Percentiles rank a stretch among this genome's conserved stretches.
phyloP scores from a whole-genome alignment of 2,113 vertebrate genomes.

The Himantopus leucocephalus region DNA sequence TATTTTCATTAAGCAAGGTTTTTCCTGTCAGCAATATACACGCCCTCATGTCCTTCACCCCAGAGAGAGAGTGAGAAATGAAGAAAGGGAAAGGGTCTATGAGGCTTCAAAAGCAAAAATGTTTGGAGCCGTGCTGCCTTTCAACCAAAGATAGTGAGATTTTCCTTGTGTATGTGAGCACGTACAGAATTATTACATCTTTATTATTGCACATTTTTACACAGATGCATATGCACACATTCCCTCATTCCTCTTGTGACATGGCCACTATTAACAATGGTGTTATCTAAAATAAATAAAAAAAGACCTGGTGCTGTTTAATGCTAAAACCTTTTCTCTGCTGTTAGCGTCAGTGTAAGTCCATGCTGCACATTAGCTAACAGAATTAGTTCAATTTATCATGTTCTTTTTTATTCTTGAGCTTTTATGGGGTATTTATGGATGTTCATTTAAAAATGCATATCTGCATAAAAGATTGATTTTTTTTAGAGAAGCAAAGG shows the following conservation, averaged over 20 bases:
- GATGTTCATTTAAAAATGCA: neutral
- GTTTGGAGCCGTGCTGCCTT: neutral
- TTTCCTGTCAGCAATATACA: conserved; percentile 2
- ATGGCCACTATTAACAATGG: neutral
- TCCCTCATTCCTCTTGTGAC: conserved; percentile 1
- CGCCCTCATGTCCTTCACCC: conserved; percentile 3
- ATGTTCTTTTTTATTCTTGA: neutral
- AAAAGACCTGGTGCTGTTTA: neutral
- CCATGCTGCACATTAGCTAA: neutral
- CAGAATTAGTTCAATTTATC: neutral
- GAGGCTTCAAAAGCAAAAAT: neutral
- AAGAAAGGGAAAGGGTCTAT: neutral
- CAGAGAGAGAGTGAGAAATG: neutral
- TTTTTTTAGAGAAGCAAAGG: neutral
- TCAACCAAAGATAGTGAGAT: neutral
- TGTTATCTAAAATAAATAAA: conserved; percentile 8
- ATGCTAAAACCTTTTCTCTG: neutral
- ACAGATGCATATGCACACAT: neutral
- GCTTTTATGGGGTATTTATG: neutral
- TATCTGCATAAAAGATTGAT: neutral
- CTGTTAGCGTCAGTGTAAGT: neutral
- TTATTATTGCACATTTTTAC: neutral
- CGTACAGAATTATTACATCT: neutral
- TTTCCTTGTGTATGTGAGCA: neutral
- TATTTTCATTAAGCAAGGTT: conserved; percentile 38